Conservation (phyloP, 2,888 invertebrate species). For the Dendrolimus pini region DNA sequence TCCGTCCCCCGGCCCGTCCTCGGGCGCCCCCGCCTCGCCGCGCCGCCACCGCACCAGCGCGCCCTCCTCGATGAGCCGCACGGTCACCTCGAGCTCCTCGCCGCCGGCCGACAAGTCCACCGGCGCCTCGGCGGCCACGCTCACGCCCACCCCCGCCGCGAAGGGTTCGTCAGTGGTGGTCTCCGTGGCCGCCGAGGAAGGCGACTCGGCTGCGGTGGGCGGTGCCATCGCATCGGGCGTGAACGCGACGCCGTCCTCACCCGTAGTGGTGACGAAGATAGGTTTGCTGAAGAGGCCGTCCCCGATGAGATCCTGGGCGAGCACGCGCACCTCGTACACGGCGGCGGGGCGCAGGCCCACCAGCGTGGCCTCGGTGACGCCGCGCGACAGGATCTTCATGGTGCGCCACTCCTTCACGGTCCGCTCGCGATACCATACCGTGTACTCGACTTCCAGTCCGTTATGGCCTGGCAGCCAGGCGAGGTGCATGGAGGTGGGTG, state of each 20-base stretch:
- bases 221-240: slow-evolving; percentile 6
- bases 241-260: slow-evolving; percentile 22
- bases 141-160: slow-evolving; percentile 13
- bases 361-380: slow-evolving; percentile 86
- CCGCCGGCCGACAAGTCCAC: slow-evolving; percentile 73
- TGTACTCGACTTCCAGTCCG: slow-evolving; percentile 86
- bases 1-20: slow-evolving; percentile 45
- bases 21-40: slow-evolving; percentile 29
- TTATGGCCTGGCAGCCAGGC: slow-evolving; percentile 90
- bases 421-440: slow-evolving; percentile 89
- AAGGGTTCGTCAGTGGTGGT: slow-evolving; percentile 19
- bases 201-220: slow-evolving; percentile 15
- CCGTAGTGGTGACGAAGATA: slow-evolving; percentile 84
- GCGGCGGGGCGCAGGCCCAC: slow-evolving; percentile 84
- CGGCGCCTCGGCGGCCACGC: slow-evolving; percentile 66
- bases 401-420: slow-evolving; percentile 90
- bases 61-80: slow-evolving; percentile 83
- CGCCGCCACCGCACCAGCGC: slow-evolving; percentile 87
- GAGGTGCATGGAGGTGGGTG: slow-evolving; percentile 83
- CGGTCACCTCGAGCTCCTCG: slow-evolving; percentile 81
- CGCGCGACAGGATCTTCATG: slow-evolving; percentile 83
- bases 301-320: slow-evolving; percentile 89
- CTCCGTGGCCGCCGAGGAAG: slow-evolving; percentile 19
- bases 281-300: slow-evolving; percentile 94
- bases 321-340: slow-evolving; percentile 93